These are phyloP conservation scores for Ariolimax columbianus DNA, from an alignment of 2,888 invertebrate genomes.

Conservation along the genomic window DNA sequence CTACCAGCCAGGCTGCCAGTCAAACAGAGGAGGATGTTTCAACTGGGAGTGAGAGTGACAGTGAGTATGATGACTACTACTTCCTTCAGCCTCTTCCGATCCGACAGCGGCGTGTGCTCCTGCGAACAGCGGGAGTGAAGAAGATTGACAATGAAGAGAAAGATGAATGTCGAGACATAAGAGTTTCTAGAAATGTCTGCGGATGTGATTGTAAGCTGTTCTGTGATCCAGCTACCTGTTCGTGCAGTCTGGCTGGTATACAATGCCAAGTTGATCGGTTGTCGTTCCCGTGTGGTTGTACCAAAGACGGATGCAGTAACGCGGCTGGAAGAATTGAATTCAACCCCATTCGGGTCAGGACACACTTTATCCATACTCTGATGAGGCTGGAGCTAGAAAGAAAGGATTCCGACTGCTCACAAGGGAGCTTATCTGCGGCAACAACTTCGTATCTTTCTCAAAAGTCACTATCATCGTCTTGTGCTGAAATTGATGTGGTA, in stretches of 20 bases:
- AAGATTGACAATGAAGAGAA: slow-evolving; percentile 96
- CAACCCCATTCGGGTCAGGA: slow-evolving; percentile 94
- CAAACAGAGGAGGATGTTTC: slow-evolving; percentile 63
- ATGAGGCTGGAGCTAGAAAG: slow-evolving; percentile 84
- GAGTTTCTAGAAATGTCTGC: slow-evolving; percentile 89
- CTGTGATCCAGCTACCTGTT: slow-evolving; percentile 96
- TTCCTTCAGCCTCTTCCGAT: slow-evolving; percentile 90
- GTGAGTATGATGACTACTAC: slow-evolving; percentile 76
- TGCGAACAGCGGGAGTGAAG: slow-evolving; percentile 94
- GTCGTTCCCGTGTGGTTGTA: slow-evolving; percentile 97
- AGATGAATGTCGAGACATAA: slow-evolving; percentile 94
- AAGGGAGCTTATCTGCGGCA: slow-evolving; percentile 16
- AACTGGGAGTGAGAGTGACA: slow-evolving; percentile 64
- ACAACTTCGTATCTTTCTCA: slow-evolving; percentile 22
- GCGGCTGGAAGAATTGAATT: slow-evolving; percentile 95
- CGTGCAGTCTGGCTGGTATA: slow-evolving; percentile 95
- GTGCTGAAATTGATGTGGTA: slow-evolving; percentile 45
- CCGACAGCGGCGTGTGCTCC: slow-evolving; percentile 90
- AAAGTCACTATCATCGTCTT: background rate
- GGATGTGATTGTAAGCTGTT: slow-evolving; percentile 80
- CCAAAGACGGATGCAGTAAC: slow-evolving; percentile 95
- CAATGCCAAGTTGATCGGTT: slow-evolving; percentile 98
- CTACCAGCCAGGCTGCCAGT: slow-evolving; percentile 47
- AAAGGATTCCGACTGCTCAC: slow-evolving; percentile 58
- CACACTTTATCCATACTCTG: slow-evolving; percentile 97